These are phyloP conservation scores for Gopherus evgoodei DNA, from an alignment of 2,113 vertebrate genomes.

Conservation along the genomic window DNA sequence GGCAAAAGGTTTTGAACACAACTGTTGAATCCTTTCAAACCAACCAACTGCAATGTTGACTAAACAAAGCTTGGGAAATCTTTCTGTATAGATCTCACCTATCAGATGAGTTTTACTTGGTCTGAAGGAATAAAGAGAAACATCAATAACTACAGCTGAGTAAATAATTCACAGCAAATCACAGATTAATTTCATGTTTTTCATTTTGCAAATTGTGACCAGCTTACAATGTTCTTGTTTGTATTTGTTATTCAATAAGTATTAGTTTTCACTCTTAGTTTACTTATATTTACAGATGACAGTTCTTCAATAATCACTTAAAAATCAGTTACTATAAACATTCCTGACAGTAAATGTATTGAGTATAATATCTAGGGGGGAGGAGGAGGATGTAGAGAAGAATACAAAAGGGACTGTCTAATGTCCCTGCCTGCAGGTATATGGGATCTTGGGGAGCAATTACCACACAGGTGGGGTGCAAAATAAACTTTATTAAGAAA, in stretches of 20 bases:
- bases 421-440: too few relatives aligned
- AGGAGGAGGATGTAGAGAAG: neutral
- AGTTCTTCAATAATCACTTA: neutral
- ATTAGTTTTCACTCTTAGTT: neutral
- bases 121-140: neutral
- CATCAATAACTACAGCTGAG: neutral
- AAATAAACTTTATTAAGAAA: too few relatives aligned
- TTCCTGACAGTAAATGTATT: neutral
- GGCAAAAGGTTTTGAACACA: neutral
- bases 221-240: neutral
- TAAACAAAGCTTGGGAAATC: neutral
- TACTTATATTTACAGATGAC: neutral
- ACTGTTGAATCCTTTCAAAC: neutral
- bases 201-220: neutral
- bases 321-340: neutral
- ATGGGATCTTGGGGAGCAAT: too few relatives aligned
- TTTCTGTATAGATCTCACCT: neutral
- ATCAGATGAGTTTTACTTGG: neutral
- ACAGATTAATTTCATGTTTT: neutral
- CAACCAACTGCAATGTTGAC: neutral
- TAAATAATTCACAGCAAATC: neutral
- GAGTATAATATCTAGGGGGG: neutral
- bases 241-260: neutral
- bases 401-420: neutral
- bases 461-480: too few relatives aligned